Evolutionary conservation across 2,113 vertebrate genomes (phyloP), one percentile per base, ranked within the genome.

Genomic region (Charadrius vociferus): DNA sequence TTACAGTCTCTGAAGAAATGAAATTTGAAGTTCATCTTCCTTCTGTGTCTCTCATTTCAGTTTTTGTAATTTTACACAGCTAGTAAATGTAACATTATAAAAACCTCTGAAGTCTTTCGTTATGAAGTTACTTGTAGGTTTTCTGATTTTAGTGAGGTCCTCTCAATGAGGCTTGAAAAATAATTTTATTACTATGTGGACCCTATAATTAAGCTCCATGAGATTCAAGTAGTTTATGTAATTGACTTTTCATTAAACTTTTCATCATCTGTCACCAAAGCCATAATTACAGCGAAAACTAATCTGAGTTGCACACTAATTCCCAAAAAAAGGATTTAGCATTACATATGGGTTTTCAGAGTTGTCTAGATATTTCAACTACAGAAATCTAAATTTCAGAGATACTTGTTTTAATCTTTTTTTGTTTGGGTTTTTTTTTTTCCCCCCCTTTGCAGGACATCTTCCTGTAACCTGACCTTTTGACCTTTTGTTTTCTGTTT

Each of bases 161-260:
- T 80, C 70, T 91, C 50, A 92, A 67, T 37, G 52, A 97, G 34
- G 70, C 34, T 89, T 86, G 59, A 92, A 95, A 96, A 92, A 94
- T 91, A 89, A 90, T 91, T 95, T 94, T 88, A 87, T 82, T 93
- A 81, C 34, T 41, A n/a, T 49, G 34, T 75, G 81, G 65, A 79
- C 24, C 62, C 65, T 81, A 72, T 94, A 97, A 96, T 93, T 95
- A 97, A 95, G 86, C 9, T 89, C 27, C 86, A 84, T 70, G 63
- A 95, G 65, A 86, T 73, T 93, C 75, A 94, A 89, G 79, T 45
- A 83, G 59, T 91, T 96, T 91, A 95, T 62, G 50, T 66, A 97
- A 97, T 86, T 91, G 37, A 55, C 43, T 93, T 93, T 96, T 71
- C 81, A 92, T 81, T 95, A 92, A 97, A 95, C 41, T 94, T 97